phyloP scores from a whole-genome alignment of 2,113 vertebrate genomes.

The Ochotona curzoniae region DNA sequence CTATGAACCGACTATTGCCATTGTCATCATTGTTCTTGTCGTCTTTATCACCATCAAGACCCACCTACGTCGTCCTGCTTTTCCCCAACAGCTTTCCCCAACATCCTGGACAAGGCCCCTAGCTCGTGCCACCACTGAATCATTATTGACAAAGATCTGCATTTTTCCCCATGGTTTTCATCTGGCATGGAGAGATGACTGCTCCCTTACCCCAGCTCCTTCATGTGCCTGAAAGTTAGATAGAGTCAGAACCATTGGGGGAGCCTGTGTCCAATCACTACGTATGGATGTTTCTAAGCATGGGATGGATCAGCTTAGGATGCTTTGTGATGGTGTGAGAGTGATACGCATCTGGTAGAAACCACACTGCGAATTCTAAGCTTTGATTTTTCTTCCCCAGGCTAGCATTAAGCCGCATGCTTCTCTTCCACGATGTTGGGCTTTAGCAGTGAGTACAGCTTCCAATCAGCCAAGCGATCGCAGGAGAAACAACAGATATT shows the following conservation, averaged over 20 bases:
- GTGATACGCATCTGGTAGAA: neutral
- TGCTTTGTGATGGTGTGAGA: neutral
- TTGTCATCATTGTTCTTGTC: too few species aligned
- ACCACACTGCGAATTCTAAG: neutral
- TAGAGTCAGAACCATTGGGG: neutral
- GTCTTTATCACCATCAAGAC: too few species aligned
- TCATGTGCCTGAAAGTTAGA: neutral
- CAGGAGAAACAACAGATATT: neutral
- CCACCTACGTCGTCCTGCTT: neutral
- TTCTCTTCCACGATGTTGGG: neutral
- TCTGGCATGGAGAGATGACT: neutral
- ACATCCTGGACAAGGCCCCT: neutral
- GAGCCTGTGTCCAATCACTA: neutral
- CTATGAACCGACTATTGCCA: neutral
- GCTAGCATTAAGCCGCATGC: too few species aligned
- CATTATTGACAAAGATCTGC: neutral
- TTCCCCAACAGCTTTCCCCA: neutral
- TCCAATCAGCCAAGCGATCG: too few species aligned
- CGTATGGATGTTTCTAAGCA: neutral
- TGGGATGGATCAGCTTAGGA: neutral
- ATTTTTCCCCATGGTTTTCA: neutral
- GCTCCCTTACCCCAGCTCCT: neutral
- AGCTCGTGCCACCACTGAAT: neutral
- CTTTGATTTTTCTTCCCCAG: too few species aligned
- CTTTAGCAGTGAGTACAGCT: too few species aligned